Conservation (phyloP, 2,797 vertebrate genomes). For the Coendou prehensilis region DNA sequence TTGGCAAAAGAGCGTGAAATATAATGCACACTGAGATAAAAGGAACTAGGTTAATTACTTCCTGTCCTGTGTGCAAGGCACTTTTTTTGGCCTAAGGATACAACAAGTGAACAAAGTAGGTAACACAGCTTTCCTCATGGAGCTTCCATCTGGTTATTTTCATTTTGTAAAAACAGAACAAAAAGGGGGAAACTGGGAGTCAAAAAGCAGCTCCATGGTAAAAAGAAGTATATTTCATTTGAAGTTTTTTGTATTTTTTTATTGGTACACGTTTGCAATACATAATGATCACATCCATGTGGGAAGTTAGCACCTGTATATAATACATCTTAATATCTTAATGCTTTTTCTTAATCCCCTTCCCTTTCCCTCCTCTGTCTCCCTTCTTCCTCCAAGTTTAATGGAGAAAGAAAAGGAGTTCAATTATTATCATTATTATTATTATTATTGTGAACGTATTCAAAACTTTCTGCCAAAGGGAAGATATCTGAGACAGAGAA, state of each 20-base stretch:
- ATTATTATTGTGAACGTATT: not conserved
- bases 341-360: not conserved
- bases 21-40: not conserved
- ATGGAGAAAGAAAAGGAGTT: not conserved
- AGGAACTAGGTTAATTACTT: not conserved
- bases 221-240: not conserved
- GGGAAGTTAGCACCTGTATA: not conserved
- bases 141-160: not conserved
- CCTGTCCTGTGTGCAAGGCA: accelerated
- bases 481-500: not conserved
- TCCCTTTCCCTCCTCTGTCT: not conserved
- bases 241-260: not conserved
- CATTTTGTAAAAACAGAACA: not conserved
- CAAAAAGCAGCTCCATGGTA: too few species aligned
- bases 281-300: not conserved
- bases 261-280: too few species aligned
- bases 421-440: too few species aligned
- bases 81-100: accelerated
- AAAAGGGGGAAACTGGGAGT: accelerated
- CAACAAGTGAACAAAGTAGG: not conserved
- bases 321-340: not conserved
- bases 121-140: not conserved
- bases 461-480: not conserved
- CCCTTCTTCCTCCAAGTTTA: not conserved
- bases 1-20: not conserved